phyloP scores from a whole-genome alignment of 2,888 invertebrate species.

The Andrena hattorfiana region DNA sequence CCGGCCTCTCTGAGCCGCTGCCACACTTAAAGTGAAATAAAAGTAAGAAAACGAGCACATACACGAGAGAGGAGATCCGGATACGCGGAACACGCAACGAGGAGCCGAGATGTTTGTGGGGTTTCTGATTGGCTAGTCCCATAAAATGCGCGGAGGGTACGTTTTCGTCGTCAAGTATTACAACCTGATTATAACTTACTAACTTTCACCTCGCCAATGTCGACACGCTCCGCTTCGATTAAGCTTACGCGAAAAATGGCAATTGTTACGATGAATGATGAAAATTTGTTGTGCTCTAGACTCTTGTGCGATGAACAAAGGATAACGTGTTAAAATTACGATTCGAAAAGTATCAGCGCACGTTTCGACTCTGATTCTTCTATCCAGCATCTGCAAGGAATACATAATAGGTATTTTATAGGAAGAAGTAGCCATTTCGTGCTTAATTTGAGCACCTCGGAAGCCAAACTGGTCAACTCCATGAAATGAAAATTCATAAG shows the following conservation, averaged over 20 bases:
- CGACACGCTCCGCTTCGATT: constrained; percentile 51
- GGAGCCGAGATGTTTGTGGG: constrained; percentile 32
- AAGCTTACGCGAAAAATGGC: constrained; percentile 34
- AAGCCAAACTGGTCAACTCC: too few species aligned
- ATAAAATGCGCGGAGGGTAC: constrained; percentile 46
- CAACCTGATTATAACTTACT: constrained; percentile 47
- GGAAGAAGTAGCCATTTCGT: too few species aligned
- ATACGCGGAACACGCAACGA: constrained; percentile 52
- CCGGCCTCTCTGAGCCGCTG: constrained; percentile 38
- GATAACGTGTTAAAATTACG: neutral
- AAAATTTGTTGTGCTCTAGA: neutral
- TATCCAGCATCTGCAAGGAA: neutral
- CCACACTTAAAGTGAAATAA: constrained; percentile 64
- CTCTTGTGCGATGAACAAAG: neutral
- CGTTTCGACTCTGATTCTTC: neutral
- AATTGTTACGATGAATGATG: neutral
- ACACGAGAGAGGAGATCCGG: constrained; percentile 67
- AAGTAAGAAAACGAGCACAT: constrained; percentile 55
- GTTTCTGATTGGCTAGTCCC: constrained; percentile 48
- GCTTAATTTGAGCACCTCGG: too few species aligned
- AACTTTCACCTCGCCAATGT: constrained; percentile 59
- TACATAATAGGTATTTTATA: too few species aligned
- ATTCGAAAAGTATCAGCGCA: neutral
- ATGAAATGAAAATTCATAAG: too few species aligned
- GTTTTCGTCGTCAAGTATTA: constrained; percentile 52